phyloP scores from a whole-genome alignment of 2,113 vertebrate genomes.

The Actenoides hombroni region DNA sequence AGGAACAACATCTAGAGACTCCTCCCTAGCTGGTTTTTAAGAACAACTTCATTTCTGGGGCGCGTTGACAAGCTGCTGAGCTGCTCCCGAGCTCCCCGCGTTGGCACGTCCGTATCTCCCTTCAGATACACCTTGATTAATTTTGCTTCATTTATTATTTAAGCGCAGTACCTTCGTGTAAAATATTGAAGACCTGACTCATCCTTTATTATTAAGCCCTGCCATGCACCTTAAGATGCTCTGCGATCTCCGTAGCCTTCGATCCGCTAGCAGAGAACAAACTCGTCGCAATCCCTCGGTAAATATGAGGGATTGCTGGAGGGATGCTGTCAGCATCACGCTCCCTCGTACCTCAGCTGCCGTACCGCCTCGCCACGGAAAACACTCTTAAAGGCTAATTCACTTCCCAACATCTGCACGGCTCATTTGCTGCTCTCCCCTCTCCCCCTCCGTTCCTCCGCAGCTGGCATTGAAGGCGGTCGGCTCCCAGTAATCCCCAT shows the following conservation, averaged over 20 bases:
- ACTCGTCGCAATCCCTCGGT: slow-evolving; percentile 49
- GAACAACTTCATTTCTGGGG: slow-evolving; percentile 15
- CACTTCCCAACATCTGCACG: slow-evolving; percentile 42
- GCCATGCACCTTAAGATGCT: slow-evolving; percentile 28
- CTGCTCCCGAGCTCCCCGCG: background rate
- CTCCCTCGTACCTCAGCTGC: background rate
- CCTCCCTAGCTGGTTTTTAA: background rate
- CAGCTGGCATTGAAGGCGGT: slow-evolving; percentile 9
- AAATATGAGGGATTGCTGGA: slow-evolving; percentile 60
- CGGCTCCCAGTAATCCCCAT: slow-evolving; percentile 1
- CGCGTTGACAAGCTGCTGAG: background rate
- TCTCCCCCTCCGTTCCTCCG: background rate
- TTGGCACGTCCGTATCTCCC: background rate
- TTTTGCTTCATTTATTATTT: slow-evolving; percentile 61
- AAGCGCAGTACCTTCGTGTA: background rate
- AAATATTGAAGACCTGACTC: slow-evolving; percentile 58
- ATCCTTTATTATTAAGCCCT: slow-evolving; percentile 51
- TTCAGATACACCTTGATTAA: slow-evolving; percentile 49
- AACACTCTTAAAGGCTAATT: slow-evolving; percentile 55
- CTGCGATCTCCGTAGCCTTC: slow-evolving; percentile 18
- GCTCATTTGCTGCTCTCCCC: slow-evolving; percentile 51
- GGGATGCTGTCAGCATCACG: slow-evolving; percentile 24
- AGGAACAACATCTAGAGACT: background rate
- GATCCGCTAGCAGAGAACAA: slow-evolving; percentile 46
- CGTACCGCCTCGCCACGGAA: background rate